Conservation (phyloP, 2,113 vertebrate genomes). For the Eretmochelys imbricata region DNA sequence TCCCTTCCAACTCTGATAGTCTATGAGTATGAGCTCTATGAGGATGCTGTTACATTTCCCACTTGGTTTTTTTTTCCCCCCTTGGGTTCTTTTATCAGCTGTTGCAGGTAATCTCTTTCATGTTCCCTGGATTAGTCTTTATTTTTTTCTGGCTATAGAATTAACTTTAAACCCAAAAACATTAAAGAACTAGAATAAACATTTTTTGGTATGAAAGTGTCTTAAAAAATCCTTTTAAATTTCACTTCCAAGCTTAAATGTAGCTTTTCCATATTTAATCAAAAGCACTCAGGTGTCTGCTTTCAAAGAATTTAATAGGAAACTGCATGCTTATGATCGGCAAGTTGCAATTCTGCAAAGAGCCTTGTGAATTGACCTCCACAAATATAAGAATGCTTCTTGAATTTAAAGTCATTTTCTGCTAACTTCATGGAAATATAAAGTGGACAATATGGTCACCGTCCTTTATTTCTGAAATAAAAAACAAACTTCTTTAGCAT, state of each 20-base stretch:
- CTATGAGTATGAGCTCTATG: too few species aligned
- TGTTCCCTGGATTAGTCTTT: background rate
- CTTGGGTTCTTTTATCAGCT: background rate
- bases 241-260: slow-evolving; percentile 16
- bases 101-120: background rate
- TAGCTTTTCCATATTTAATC: slow-evolving; percentile 67
- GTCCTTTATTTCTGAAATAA: background rate
- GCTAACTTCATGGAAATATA: background rate
- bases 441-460: background rate
- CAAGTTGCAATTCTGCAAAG: slow-evolving; percentile 30
- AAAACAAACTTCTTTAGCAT: background rate
- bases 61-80: background rate
- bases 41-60: background rate
- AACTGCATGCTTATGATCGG: slow-evolving; percentile 1
- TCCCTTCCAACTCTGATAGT: too few species aligned
- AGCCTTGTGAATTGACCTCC: slow-evolving; percentile 29
- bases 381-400: background rate
- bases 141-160: background rate
- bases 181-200: slow-evolving; percentile 6
- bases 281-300: slow-evolving; percentile 39
- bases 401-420: background rate
- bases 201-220: background rate
- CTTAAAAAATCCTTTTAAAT: slow-evolving; percentile 38
- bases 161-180: background rate
- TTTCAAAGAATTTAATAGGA: background rate